phyloP scores from a whole-genome alignment of 2,888 invertebrate genomes.

The Sarcophaga carnaria region DNA sequence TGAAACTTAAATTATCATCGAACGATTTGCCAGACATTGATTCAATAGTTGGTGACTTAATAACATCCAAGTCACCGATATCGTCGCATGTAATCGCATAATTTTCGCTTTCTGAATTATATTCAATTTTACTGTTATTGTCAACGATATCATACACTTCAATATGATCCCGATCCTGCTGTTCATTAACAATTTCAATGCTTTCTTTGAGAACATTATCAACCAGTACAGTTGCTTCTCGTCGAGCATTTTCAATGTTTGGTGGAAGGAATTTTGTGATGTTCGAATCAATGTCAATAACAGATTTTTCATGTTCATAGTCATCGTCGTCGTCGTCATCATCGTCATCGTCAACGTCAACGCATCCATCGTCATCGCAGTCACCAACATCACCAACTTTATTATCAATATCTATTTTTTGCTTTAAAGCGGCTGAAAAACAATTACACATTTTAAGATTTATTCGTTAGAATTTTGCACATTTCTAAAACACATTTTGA shows the following conservation, averaged over 20 bases:
- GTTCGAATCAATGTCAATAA: conserved; percentile 64
- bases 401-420: conserved; percentile 51
- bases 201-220: conserved; percentile 81
- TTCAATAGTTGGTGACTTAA: conserved; percentile 81
- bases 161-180: conserved; percentile 68
- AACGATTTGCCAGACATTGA: conserved; percentile 82
- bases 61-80: conserved; percentile 79
- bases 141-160: conserved; percentile 44
- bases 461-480: conserved; percentile 26
- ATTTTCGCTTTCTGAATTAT: conserved; percentile 81
- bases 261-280: conserved; percentile 65
- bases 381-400: conserved; percentile 42
- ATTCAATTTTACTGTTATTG: conserved; percentile 72
- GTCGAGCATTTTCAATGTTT: conserved; percentile 73
- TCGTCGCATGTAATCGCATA: conserved; percentile 81
- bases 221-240: conserved; percentile 80
- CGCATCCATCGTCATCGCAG: conserved; percentile 72
- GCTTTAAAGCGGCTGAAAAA: conserved; percentile 70
- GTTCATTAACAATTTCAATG: conserved; percentile 78
- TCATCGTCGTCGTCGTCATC: conserved; percentile 68
- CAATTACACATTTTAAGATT: conserved; percentile 69
- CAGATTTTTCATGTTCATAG: conserved; percentile 70
- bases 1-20: conserved; percentile 81
- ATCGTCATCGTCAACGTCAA: conserved; percentile 71
- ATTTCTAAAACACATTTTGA: conserved; percentile 22